Evolutionary conservation across 2,888 invertebrate species (phyloP).

Genomic region (Spodoptera littoralis): DNA sequence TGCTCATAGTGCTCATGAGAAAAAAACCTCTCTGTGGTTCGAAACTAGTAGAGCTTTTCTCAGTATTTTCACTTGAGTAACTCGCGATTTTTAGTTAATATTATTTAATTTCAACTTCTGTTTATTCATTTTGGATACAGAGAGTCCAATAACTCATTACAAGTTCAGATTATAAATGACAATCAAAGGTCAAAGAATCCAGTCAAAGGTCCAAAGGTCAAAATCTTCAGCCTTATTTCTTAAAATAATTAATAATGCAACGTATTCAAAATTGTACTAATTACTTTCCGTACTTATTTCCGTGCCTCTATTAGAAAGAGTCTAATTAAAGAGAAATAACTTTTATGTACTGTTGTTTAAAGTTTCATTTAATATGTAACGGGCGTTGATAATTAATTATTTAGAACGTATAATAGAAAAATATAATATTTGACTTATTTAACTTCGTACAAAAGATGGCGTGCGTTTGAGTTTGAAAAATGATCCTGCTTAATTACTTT

Average conservation of each 20-base stretch:
- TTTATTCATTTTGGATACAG: too few species aligned
- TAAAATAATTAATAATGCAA: conserved; percentile 22
- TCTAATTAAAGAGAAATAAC: conserved; percentile 4
- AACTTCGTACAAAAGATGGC: conserved; percentile 22
- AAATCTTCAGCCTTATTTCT: conserved; percentile 2
- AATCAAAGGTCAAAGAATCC: too few species aligned
- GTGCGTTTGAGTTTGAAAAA: conserved; percentile 42
- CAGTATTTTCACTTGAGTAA: too few species aligned
- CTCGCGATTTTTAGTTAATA: too few species aligned
- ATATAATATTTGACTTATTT: conserved; percentile 29
- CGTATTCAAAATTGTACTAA: conserved; percentile 5
- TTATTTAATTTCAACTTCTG: too few species aligned
- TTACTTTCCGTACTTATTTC: conserved; percentile 11
- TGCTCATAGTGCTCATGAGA: too few species aligned
- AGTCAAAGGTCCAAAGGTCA: conserved; percentile 7
- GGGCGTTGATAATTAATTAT: conserved; percentile 8
- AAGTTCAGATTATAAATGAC: too few species aligned
- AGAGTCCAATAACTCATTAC: too few species aligned
- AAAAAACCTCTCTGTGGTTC: too few species aligned
- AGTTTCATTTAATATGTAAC: conserved; percentile 3
- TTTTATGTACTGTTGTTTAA: not conserved
- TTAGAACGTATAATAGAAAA: conserved; percentile 13
- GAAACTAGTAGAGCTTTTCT: too few species aligned
- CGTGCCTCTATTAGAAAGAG: not conserved
- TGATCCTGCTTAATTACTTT: conserved; percentile 38